Evolutionary conservation across 2,797 vertebrate genomes (phyloP).

Genomic region (Coranthus polyacanthus): DNA sequence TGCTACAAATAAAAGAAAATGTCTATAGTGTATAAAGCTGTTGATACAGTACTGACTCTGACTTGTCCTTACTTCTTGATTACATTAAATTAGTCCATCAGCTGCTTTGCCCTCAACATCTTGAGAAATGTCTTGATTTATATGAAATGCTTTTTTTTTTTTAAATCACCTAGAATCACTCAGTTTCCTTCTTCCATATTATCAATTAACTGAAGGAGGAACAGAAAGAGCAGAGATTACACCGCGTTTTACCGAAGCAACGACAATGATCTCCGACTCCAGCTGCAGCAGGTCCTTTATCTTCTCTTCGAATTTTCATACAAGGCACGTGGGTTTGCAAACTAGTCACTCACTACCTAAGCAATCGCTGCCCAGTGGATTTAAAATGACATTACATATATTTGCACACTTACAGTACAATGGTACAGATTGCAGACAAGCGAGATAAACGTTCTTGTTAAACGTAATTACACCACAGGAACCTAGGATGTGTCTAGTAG

Average conservation of each 20-base stretch:
- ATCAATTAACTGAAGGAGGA: constrained; percentile 10
- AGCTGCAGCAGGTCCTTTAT: constrained; percentile 19
- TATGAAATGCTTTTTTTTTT: constrained; percentile 9
- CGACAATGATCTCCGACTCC: constrained; percentile 15
- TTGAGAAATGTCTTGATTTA: constrained; percentile 12
- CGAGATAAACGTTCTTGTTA: constrained; percentile 35
- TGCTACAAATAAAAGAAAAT: constrained; percentile 67
- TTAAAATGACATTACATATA: constrained; percentile 64
- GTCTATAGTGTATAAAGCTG: constrained; percentile 40
- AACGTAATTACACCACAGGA: constrained; percentile 45
- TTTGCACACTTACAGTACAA: constrained; percentile 74
- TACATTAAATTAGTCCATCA: constrained; percentile 31
- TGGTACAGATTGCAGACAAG: constrained; percentile 60
- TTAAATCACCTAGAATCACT: constrained; percentile 13
- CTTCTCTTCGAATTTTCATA: constrained; percentile 59
- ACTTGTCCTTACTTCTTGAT: constrained; percentile 16
- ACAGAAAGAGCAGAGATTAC: constrained; percentile 41
- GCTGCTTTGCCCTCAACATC: constrained; percentile 10
- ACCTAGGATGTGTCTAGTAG: constrained; percentile 65
- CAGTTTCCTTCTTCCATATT: constrained; percentile 8
- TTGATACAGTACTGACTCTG: constrained; percentile 41
- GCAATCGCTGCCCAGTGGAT: constrained; percentile 66
- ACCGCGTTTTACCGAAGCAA: constrained; percentile 40
- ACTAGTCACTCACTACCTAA: constrained; percentile 75
- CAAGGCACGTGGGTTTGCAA: constrained; percentile 84